Base-by-base conservation (phyloP, 1,140 invertebrate genomes). In the Dysdera silvatica region DNA sequence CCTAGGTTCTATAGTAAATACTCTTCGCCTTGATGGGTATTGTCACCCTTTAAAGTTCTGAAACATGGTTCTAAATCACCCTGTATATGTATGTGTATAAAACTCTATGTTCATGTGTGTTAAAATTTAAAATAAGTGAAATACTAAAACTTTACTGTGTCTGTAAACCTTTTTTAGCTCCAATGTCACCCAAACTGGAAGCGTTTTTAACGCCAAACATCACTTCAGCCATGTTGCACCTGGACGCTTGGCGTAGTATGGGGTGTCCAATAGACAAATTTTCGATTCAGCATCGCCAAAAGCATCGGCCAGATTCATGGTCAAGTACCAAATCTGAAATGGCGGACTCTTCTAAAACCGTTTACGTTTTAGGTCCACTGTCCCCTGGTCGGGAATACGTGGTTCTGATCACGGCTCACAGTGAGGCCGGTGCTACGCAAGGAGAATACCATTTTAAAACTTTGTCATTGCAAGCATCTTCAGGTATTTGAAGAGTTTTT, bases 251-350 rank as follows among this genome's bases (percentile, higher is more conserved):
- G 81, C 74, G 76, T 31, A 91, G 94, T 75, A 75, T 77, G 10
- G 78, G 78, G 10, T 84, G 83, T 72, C 77, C 80, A 3, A 79
- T 84, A 45, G 71, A 71, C 5, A 78, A 79, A 55, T 83, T 80
- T 68, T 75, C 76, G 26, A 73, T 83, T 8, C 75, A 75, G 48
- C 79, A 80, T 52, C 93, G 94, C 8, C 89, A 80, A 16, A 77
- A 78, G 47, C 79, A 73, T 72, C 75, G 66, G 78, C 5, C 47
- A 26, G 43, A 48, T 31, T 57, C 55, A 23, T 63, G 52, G 49
- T 24, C 5, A 18, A 54, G 28, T n/a, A 49, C 24, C 24, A 18
- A 49, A 5, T 26, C 52, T 2, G 61, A 63, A 23, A 47, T 41
- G n/a, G 16, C 49, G 23, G 61, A 55, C 23, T 37, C 40, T 31